Conservation (phyloP, 2,888 invertebrate genomes). For the Tiliacea aurago region DNA sequence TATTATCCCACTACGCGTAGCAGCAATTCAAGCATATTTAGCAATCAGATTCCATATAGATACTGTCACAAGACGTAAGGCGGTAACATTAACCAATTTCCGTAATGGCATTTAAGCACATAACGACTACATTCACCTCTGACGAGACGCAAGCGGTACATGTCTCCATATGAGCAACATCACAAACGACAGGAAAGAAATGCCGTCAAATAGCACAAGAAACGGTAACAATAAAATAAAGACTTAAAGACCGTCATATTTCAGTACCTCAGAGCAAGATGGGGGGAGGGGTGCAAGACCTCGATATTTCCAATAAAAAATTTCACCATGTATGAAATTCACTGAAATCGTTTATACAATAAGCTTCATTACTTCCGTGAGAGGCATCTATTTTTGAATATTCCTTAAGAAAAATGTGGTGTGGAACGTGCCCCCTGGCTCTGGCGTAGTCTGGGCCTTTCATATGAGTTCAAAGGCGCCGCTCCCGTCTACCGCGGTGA, state of each 20-base stretch:
- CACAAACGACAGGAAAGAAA: conserved; percentile 65
- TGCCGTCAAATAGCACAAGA: conserved; percentile 64
- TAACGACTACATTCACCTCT: conserved; percentile 9
- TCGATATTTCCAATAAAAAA: conserved; percentile 82
- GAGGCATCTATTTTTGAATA: conserved; percentile 80
- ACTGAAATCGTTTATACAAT: conserved; percentile 83
- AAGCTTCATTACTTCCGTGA: conserved; percentile 84
- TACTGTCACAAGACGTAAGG: neutral
- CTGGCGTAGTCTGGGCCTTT: conserved; percentile 71
- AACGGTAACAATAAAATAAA: conserved; percentile 73
- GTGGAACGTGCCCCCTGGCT: conserved; percentile 62
- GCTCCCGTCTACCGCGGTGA: conserved; percentile 68
- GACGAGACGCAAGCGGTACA: conserved; percentile 41
- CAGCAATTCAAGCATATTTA: neutral
- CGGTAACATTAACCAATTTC: conserved; percentile 28
- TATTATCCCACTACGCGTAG: too few species aligned
- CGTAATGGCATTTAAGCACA: conserved; percentile 33
- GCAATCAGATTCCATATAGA: neutral
- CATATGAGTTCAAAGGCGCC: conserved; percentile 75
- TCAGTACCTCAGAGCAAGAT: conserved; percentile 49
- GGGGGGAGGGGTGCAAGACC: conserved; percentile 65
- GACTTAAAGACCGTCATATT: conserved; percentile 69
- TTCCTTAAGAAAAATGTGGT: conserved; percentile 76
- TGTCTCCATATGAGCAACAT: conserved; percentile 60
- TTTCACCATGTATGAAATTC: conserved; percentile 80